Conservation (phyloP, 2,113 vertebrate species). For the Pitta sordida region DNA sequence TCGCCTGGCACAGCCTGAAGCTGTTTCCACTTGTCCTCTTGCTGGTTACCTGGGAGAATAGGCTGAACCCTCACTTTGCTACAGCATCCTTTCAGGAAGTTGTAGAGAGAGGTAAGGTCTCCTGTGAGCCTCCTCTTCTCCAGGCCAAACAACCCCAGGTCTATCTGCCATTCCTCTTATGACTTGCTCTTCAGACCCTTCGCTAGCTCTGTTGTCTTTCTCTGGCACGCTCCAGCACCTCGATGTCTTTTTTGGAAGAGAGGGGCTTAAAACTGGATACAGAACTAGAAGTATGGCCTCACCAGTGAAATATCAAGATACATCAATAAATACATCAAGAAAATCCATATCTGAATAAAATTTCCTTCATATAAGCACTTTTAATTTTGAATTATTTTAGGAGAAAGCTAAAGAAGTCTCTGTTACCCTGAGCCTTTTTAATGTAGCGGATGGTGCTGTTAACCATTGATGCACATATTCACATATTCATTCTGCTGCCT, state of each 20-base stretch:
- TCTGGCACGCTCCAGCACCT: neutral
- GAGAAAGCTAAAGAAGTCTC: neutral
- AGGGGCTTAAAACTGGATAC: neutral
- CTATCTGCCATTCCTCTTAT: neutral
- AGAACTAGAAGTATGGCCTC: neutral
- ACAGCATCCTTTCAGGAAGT: neutral
- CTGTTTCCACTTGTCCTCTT: neutral
- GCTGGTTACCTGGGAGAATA: neutral
- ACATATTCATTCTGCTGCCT: neutral
- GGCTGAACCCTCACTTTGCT: rapidly evolving
- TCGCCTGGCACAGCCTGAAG: neutral
- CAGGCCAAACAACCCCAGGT: neutral
- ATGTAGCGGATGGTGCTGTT: neutral
- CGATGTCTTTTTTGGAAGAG: neutral
- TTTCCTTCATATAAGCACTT: rapidly evolving
- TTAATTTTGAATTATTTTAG: neutral
- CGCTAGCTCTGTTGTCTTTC: neutral
- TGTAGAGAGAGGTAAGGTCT: neutral
- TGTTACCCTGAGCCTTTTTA: neutral
- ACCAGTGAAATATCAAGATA: neutral
- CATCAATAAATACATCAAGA: neutral
- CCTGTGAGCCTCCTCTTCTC: neutral
- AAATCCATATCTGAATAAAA: neutral
- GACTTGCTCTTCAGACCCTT: neutral
- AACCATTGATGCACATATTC: neutral